A percentile compares a stretch with the other conserved stretches of the same genome.
Conservation (phyloP, 2,113 vertebrate genomes). For the Bufo gargarizans region DNA sequence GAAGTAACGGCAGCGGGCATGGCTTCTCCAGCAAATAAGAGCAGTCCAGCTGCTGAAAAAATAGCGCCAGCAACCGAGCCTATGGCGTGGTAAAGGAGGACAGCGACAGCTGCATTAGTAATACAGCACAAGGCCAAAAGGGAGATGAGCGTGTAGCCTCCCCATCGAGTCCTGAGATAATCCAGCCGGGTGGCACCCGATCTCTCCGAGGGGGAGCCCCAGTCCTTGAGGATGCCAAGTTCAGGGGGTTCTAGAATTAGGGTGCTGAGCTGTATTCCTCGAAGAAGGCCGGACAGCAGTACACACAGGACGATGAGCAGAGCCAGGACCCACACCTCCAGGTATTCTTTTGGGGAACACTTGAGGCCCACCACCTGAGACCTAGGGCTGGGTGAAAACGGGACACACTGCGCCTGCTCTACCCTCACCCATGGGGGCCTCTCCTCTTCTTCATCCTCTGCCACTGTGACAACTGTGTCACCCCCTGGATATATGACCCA, state of each 20-base stretch:
- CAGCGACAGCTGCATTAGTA: conserved; percentile 79
- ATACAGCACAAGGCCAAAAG: conserved; percentile 80
- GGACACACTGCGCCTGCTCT: conserved; percentile 1
- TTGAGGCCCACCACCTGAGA: not conserved
- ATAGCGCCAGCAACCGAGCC: conserved; percentile 73
- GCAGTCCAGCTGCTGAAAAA: conserved; percentile 76
- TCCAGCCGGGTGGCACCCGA: conserved; percentile 80
- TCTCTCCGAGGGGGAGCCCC: conserved; percentile 85
- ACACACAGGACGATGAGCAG: conserved; percentile 74
- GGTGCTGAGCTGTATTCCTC: conserved; percentile 80
- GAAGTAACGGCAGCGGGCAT: conserved; percentile 83
- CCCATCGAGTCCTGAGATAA: conserved; percentile 78
- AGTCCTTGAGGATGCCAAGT: conserved; percentile 85
- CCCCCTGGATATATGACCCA: conserved; percentile 67
- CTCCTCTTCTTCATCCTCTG: conserved; percentile 58
- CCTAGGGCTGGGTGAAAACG: not conserved
- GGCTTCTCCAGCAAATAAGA: conserved; percentile 83
- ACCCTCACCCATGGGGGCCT: conserved; percentile 55
- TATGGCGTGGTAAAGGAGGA: conserved; percentile 77
- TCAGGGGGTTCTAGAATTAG: conserved; percentile 82
- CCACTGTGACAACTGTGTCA: conserved; percentile 68
- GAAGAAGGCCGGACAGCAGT: conserved; percentile 73
- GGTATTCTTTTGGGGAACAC: not conserved
- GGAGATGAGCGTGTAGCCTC: conserved; percentile 81
- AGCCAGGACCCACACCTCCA: conserved; percentile 74